phyloP scores from a whole-genome alignment of 2,888 invertebrate species.

The Tupiocoris notatus region DNA sequence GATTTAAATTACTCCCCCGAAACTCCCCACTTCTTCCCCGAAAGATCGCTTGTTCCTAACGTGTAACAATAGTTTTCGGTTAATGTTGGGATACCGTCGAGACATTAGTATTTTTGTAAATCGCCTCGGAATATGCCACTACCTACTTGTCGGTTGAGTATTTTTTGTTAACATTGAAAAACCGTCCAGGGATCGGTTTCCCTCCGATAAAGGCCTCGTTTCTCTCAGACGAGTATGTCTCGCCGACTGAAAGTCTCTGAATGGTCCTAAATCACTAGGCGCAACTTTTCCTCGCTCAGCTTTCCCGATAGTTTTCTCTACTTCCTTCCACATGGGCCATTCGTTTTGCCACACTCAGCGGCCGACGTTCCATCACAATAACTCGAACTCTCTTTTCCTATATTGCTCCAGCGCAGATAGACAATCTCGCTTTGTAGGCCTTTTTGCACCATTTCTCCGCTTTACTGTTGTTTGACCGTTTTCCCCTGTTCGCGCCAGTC shows the following conservation, averaged over 20 bases:
- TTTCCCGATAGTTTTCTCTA: background rate
- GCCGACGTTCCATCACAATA: background rate
- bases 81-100: too few species aligned
- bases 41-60: too few species aligned
- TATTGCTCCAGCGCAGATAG: background rate
- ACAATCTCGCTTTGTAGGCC: background rate
- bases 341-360: background rate
- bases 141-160: background rate
- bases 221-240: background rate
- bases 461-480: too few species aligned
- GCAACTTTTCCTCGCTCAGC: background rate
- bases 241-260: background rate
- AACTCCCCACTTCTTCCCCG: too few species aligned
- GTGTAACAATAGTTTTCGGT: too few species aligned
- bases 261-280: background rate
- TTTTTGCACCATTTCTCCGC: background rate
- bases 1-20: too few species aligned
- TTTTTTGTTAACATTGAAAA: background rate
- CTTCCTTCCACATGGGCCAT: background rate
- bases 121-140: background rate
- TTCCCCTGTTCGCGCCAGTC: too few species aligned
- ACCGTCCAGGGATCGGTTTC: background rate
- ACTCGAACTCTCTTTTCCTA: background rate
- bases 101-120: too few species aligned
- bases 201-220: background rate